Conservation (phyloP, 2,797 vertebrate genomes). For the Nannoperca australis region DNA sequence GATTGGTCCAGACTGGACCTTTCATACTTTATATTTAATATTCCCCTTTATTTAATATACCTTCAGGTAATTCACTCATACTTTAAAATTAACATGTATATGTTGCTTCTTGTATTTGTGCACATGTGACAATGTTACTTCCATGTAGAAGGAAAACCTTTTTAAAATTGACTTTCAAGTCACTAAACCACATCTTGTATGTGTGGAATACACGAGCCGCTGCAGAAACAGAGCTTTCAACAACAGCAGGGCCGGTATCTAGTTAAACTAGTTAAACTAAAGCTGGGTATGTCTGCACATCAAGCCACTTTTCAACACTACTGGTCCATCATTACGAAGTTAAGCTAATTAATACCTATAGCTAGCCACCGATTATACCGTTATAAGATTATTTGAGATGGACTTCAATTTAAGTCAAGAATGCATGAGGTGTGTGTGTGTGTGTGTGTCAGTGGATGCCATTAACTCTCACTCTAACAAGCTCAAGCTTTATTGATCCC, state of each 20-base stretch:
- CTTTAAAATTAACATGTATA: neutral
- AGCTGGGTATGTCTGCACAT: neutral
- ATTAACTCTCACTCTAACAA: conserved; percentile 46
- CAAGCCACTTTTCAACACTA: neutral
- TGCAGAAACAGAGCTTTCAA: neutral
- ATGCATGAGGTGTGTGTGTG: neutral
- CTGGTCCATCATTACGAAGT: neutral
- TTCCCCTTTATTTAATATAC: neutral
- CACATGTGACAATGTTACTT: neutral
- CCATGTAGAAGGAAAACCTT: neutral
- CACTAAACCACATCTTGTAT: neutral
- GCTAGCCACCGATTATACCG: neutral
- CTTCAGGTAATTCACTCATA: neutral
- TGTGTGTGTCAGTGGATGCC: conserved; percentile 5
- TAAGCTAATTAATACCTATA: too few relatives aligned
- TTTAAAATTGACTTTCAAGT: neutral
- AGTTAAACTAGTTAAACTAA: neutral
- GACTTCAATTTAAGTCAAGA: neutral
- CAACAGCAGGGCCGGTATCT: too few relatives aligned
- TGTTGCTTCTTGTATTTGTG: neutral
- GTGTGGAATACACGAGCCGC: neutral
- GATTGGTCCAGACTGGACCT: neutral
- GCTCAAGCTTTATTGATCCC: conserved; percentile 52
- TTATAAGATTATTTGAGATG: neutral
- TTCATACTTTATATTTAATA: neutral